phyloP scores from a whole-genome alignment of 2,113 vertebrate genomes.

The Macaca nemestrina region DNA sequence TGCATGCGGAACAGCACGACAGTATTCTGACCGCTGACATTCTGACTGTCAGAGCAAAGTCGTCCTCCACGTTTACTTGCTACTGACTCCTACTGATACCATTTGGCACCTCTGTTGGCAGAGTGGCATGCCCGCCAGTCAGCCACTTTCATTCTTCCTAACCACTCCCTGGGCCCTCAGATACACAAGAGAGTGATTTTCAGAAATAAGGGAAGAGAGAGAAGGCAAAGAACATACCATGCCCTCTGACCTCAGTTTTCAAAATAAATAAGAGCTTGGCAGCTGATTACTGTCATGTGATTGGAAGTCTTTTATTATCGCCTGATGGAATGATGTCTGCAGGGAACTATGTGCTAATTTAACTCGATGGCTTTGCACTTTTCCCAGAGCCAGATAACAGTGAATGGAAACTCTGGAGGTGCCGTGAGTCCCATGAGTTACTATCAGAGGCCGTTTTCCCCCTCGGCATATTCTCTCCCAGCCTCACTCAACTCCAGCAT shows the following conservation, averaged over 20 bases:
- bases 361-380: slow-evolving; percentile 78
- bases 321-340: neutral
- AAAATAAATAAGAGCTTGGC: slow-evolving; percentile 56
- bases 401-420: slow-evolving; percentile 92
- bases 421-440: slow-evolving; percentile 88
- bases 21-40: neutral
- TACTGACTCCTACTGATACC: neutral
- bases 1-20: neutral
- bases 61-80: neutral
- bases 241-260: slow-evolving; percentile 54
- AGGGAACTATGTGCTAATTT: slow-evolving; percentile 50
- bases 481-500: slow-evolving; percentile 88
- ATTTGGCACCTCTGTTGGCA: neutral
- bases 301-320: neutral
- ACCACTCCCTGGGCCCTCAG: neutral
- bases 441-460: slow-evolving; percentile 93
- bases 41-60: neutral
- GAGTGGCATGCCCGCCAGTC: neutral
- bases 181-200: neutral
- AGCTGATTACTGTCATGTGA: slow-evolving; percentile 45
- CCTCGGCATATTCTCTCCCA: slow-evolving; percentile 90
- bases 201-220: neutral
- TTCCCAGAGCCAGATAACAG: slow-evolving; percentile 91
- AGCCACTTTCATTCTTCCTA: neutral
- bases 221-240: neutral